Base-by-base conservation (phyloP, 2,113 vertebrate species). In the Columbina picui region DNA sequence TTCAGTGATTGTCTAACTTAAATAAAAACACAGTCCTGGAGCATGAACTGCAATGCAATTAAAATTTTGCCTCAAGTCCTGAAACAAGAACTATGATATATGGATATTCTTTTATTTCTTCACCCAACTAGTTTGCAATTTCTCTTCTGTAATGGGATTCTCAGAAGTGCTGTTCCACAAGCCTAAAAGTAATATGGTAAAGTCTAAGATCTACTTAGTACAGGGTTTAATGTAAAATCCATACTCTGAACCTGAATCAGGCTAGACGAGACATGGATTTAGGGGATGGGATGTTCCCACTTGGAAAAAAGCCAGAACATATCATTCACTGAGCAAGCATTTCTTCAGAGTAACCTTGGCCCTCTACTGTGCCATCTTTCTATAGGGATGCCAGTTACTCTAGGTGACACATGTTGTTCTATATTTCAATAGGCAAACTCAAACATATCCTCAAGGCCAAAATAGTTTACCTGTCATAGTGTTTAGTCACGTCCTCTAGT, bases 361-460 rank as follows among this genome's bases (percentile, higher is more conserved):
- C 27, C 9, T 53, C 8, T 77, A 16, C 21, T 38, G 5, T 5
- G 1, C 3, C 16, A 9, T 32, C 13, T 39, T 87, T 32, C 43
- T 34, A 0, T 1, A n/a, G 47, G 32, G 10, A 52, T 14, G 23
- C 10, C 43, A 60, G 1, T 39, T 68, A 16, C 11, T 45, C 6
- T 8, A 41, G 10, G 9, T 8, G 59, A 6, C 25, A 3, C 52
- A 14, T n/a, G 21, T 12, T 63, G 16, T 6, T 56, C 12, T 27
- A 1, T 25, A 41, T 49, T 57, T 70, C 25, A 77, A 3, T 32
- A 3, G 34, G 7, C 2, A 2, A 32, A 55, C 4, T n/a, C 22
- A 64, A 17, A 43, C 16, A 56, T 11, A 29, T 23, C 10, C 18
- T 79, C 0, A 1, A 43, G 22, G 21, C 2, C 32, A 82, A 52